These are phyloP conservation scores for Echeneis naucrates DNA, from an alignment of 2,797 vertebrate species.

Conservation along the genomic window DNA sequence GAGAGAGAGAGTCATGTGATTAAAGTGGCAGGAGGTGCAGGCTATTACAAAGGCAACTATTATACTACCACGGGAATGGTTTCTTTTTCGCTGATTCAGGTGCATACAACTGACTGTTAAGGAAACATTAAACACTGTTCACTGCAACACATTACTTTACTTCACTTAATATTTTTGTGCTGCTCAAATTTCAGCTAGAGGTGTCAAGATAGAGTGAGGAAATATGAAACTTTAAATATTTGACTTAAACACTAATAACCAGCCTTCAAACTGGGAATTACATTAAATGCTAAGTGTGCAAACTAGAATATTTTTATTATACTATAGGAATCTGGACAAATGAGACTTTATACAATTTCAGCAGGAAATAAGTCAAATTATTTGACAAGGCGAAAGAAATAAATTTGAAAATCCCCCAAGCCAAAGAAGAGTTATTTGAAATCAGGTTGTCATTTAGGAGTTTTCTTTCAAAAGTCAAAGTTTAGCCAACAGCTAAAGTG, in stretches of 20 bases:
- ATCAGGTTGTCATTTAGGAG: neutral
- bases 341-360: neutral
- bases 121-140: constrained; percentile 2
- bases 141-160: neutral
- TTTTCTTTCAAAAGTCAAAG: neutral
- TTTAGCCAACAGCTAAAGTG: neutral
- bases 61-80: constrained; percentile 23
- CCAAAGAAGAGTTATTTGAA: neutral
- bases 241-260: neutral
- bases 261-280: neutral
- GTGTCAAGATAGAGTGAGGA: neutral
- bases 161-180: neutral
- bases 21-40: constrained; percentile 23
- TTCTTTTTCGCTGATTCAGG: constrained; percentile 22
- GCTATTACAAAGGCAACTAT: constrained; percentile 54
- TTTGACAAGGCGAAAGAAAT: neutral
- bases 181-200: neutral
- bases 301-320: neutral
- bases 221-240: neutral
- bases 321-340: neutral
- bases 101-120: neutral
- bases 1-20: constrained; percentile 12
- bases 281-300: neutral
- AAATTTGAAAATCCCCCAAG: neutral
- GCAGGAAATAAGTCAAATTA: neutral